phyloP scores from a whole-genome alignment of 2,888 invertebrate species.

The Apantesis nais region DNA sequence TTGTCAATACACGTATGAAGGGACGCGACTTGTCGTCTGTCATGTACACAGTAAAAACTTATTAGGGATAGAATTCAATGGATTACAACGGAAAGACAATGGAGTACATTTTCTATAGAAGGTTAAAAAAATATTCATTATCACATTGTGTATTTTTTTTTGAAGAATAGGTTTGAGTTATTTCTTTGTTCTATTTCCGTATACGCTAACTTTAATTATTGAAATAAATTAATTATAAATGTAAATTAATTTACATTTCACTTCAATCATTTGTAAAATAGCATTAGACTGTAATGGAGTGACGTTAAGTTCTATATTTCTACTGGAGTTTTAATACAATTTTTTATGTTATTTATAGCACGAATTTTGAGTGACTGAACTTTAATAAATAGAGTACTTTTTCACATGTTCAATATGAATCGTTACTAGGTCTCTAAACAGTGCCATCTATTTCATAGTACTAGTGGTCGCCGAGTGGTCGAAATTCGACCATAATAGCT shows the following conservation, averaged over 20 bases:
- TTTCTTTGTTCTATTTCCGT: conserved; percentile 1
- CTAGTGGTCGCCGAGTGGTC: too few relatives aligned
- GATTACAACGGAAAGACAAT: neutral
- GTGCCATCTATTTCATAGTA: too few relatives aligned
- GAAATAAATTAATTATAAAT: neutral
- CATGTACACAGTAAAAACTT: neutral
- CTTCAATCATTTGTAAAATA: neutral
- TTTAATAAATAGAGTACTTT: neutral
- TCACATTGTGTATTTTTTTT: neutral
- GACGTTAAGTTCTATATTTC: neutral
- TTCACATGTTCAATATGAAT: too few relatives aligned
- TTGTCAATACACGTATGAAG: too few relatives aligned
- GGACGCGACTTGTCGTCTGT: too few relatives aligned
- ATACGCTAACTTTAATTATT: neutral
- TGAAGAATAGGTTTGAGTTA: neutral
- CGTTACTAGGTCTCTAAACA: neutral
- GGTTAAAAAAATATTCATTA: too few relatives aligned
- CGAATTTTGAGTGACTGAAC: neutral
- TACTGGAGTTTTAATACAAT: neutral
- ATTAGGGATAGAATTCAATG: neutral
- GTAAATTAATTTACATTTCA: neutral
- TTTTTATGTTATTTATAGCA: neutral
- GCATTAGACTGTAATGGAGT: neutral
- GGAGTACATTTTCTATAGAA: neutral
- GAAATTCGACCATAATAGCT: too few relatives aligned